Evolutionary conservation across 2,888 invertebrate genomes (phyloP).

Genomic region (Zonitis immaculata): DNA sequence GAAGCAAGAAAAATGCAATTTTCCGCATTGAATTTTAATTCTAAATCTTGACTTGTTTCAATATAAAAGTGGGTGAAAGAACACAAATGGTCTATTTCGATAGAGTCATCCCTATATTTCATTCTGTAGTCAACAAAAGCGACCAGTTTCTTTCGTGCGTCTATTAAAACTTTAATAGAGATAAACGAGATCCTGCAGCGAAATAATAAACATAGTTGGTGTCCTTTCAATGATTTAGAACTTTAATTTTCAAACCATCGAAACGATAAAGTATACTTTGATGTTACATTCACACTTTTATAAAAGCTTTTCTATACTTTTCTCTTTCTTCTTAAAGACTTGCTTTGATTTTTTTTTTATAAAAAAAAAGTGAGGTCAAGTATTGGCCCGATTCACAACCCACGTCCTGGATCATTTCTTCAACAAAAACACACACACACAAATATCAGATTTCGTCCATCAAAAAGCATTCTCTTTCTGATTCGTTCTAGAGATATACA

Average conservation of each 20-base stretch:
- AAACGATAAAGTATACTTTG: background rate
- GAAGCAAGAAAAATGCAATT: background rate
- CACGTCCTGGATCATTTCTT: background rate
- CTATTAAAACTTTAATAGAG: background rate
- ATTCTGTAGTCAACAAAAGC: background rate
- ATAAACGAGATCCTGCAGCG: background rate
- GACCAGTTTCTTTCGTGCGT: background rate
- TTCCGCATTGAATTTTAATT: too few relatives aligned
- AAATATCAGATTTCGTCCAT: too few relatives aligned
- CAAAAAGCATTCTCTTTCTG: too few relatives aligned
- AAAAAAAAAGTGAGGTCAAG: background rate
- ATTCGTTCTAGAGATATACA: too few relatives aligned
- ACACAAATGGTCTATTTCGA: background rate
- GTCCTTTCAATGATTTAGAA: background rate
- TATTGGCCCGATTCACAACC: background rate
- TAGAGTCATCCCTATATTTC: background rate
- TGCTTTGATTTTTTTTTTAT: too few relatives aligned
- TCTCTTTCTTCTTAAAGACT: too few relatives aligned
- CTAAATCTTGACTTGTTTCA: too few relatives aligned
- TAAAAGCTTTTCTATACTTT: background rate
- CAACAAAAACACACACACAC: background rate
- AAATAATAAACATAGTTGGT: background rate
- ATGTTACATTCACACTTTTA: background rate
- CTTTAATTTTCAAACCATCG: background rate
- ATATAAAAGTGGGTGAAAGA: background rate